These are phyloP conservation scores for Muscicapa adusta DNA, from an alignment of 2,113 vertebrate species.

Conservation along the genomic window DNA sequence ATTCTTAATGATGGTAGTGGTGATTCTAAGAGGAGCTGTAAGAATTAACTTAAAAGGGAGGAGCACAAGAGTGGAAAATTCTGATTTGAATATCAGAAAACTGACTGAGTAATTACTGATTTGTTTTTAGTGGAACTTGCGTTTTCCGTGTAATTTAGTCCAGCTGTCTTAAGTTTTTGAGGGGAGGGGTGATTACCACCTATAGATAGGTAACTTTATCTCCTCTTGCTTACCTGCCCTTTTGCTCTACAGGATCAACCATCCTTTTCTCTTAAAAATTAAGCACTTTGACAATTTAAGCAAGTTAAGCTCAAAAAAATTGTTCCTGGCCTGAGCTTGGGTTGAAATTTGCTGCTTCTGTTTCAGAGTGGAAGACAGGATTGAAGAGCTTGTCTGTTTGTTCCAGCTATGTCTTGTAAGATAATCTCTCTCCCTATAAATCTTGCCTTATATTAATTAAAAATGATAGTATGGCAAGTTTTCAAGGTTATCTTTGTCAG, in stretches of 20 bases:
- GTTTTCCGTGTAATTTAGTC: neutral
- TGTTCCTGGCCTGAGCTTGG: slow-evolving; percentile 44
- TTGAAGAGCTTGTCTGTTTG: slow-evolving; percentile 55
- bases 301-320: slow-evolving; percentile 41
- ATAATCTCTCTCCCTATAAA: slow-evolving; percentile 36
- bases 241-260: slow-evolving; percentile 40
- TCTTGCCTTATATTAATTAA: slow-evolving; percentile 44
- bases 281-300: slow-evolving; percentile 44
- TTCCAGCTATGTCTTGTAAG: slow-evolving; percentile 57
- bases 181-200: neutral
- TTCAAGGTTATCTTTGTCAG: neutral
- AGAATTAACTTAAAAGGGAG: neutral
- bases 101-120: neutral
- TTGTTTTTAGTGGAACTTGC: neutral
- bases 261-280: slow-evolving; percentile 50
- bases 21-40: neutral
- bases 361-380: slow-evolving; percentile 55
- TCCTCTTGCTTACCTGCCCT: slow-evolving; percentile 45
- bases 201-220: slow-evolving; percentile 29
- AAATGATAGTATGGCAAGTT: slow-evolving; percentile 11
- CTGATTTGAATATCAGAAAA: neutral
- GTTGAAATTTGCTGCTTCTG: slow-evolving; percentile 58
- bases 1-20: neutral
- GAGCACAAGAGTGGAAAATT: neutral
- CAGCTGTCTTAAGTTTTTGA: neutral